Base-by-base conservation (phyloP, 2,113 vertebrate genomes). In the Cygnus buccinator region DNA sequence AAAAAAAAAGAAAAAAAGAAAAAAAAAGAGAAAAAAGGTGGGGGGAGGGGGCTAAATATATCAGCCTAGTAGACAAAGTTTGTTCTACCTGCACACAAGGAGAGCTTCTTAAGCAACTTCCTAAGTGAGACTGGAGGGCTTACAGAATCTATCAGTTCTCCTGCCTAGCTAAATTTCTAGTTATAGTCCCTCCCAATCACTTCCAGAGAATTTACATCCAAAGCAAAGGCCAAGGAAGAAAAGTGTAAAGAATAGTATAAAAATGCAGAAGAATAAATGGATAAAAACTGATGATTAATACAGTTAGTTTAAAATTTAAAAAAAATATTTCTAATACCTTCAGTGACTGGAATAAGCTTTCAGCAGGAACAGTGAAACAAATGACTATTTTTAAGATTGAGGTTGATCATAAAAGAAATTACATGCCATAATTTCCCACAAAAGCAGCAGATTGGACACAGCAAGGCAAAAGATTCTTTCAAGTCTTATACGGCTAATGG, bases 201-300 rank as follows among this genome's bases (percentile, higher is more conserved):
- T 71, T 29, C 41, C 52, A 67, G 46, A 75, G 6, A 9, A 17
- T 18, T 68, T 44, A 16, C 11, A 28, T 4, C 13, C 46, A 28
- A 54, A 31, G 22, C 6, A 75, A 70, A 85, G 14, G 10, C 5
- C 2, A 0, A 61, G 35, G 54, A 71, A 70, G 13, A 18, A 7
- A 50, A 63, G 3, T 0, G 1, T 7, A 22, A 79, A 11, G 7
- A 57, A n/a, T 2, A 52, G 48, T 15, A 25, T 10, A 33, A 15
- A 4, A 21, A 22, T 15, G 25, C 13, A 37, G 71, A 55, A 85
- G 31, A 52, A 43, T 2, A 18, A 7, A 26, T 3, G 7, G 37
- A 35, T 33, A 23, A 81, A 62, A 93, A 84, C 3, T 13, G 3
- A 18, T 62, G 20, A 54, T 17, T 17, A 48, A 39, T 13, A 52